Conservation (phyloP, 2,113 vertebrate genomes). For the Pavo muticus region DNA sequence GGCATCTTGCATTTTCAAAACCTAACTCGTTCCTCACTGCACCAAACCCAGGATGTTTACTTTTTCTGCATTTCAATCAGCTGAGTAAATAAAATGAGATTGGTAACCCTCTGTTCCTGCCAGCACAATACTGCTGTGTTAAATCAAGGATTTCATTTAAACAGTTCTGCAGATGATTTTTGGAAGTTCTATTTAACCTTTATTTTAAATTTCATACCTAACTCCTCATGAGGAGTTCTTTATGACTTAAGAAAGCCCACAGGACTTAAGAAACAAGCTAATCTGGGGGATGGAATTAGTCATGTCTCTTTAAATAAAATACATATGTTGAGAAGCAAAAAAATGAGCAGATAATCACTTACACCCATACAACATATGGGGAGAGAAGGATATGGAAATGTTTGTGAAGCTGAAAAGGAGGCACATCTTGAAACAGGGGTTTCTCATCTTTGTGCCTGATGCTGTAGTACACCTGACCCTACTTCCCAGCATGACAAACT, state of each 20-base stretch:
- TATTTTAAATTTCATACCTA: constrained; percentile 50
- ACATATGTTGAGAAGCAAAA: constrained; percentile 46
- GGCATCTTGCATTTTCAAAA: not conserved
- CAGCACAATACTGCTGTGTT: constrained; percentile 19
- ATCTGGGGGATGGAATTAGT: constrained; percentile 56
- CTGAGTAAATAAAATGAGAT: constrained; percentile 57
- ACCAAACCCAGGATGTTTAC: constrained; percentile 51
- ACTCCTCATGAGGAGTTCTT: not conserved
- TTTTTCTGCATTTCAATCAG: constrained; percentile 58
- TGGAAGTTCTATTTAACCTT: constrained; percentile 55
- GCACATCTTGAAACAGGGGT: not conserved
- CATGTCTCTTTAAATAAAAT: constrained; percentile 63
- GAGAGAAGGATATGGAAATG: not conserved
- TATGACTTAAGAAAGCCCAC: constrained; percentile 16
- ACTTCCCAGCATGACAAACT: not conserved
- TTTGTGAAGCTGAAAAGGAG: not conserved
- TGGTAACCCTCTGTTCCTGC: constrained; percentile 20
- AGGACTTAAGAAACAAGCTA: constrained; percentile 46
- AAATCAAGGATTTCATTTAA: constrained; percentile 55
- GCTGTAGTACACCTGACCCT: not conserved
- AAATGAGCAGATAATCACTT: constrained; percentile 65
- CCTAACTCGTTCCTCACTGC: not conserved
- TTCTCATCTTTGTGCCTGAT: not conserved
- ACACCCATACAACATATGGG: constrained; percentile 62
- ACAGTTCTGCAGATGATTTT: constrained; percentile 38